Evolutionary conservation across 2,888 invertebrate species (phyloP).

Genomic region (Chrysodeixis includens): DNA sequence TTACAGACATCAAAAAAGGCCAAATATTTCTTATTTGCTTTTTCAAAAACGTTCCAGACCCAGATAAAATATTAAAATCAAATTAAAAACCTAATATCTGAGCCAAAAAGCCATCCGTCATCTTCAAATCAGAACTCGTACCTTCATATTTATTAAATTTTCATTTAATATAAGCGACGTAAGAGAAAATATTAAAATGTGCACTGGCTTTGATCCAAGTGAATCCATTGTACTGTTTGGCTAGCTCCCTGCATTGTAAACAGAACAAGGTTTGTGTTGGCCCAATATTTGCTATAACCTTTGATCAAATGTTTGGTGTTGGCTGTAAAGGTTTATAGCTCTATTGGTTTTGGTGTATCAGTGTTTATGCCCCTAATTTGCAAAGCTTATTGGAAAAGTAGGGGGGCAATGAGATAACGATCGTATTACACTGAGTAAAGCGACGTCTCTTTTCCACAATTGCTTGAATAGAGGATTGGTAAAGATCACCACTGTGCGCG

Average conservation of each 20-base stretch:
- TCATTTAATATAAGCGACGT: conserved; percentile 43
- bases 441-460: too few species aligned
- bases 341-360: neutral
- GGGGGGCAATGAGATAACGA: too few species aligned
- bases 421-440: too few species aligned
- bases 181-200: conserved; percentile 59
- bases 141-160: conserved; percentile 52
- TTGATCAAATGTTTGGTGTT: conserved; percentile 24
- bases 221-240: conserved; percentile 67
- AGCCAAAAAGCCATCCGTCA: conserved; percentile 23
- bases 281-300: conserved; percentile 24
- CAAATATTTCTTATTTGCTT: too few species aligned
- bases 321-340: neutral
- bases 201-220: conserved; percentile 63
- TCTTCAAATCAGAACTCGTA: conserved; percentile 19
- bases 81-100: neutral
- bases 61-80: neutral
- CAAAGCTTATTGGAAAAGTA: too few species aligned
- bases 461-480: too few species aligned
- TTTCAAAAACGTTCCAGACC: too few species aligned
- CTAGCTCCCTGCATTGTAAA: conserved; percentile 59
- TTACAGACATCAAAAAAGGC: too few species aligned
- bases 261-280: conserved; percentile 22
- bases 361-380: too few species aligned
- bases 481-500: too few species aligned